Conservation (phyloP, 2,113 vertebrate genomes). For the Etheostoma spectabile region DNA sequence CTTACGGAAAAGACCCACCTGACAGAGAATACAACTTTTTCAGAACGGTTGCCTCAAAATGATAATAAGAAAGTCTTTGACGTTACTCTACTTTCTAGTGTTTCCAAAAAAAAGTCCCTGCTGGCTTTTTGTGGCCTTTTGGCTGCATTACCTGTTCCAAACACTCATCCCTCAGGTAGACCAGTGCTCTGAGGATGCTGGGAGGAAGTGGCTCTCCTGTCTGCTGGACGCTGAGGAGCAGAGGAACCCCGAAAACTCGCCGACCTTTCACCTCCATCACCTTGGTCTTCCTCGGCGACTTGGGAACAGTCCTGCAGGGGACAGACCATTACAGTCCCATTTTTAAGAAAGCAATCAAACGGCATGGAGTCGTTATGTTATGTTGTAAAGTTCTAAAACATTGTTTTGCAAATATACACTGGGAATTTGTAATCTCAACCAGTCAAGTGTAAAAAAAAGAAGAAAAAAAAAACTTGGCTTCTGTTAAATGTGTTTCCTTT, state of each 20-base stretch:
- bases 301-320: slow-evolving; percentile 87
- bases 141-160: slow-evolving; percentile 84
- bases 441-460: slow-evolving; percentile 5
- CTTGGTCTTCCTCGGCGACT: slow-evolving; percentile 84
- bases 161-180: slow-evolving; percentile 86
- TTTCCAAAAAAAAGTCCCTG: not conserved
- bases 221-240: slow-evolving; percentile 85
- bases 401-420: slow-evolving; percentile 13
- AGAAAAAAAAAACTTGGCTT: slow-evolving; percentile 21
- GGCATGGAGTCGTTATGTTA: not conserved
- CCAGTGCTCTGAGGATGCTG: slow-evolving; percentile 87
- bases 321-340: not conserved
- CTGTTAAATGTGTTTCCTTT: slow-evolving; percentile 33
- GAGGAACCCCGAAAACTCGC: slow-evolving; percentile 89
- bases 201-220: slow-evolving; percentile 87
- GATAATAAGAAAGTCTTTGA: not conserved
- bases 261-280: slow-evolving; percentile 84
- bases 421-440: slow-evolving; percentile 26
- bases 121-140: not conserved
- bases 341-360: not conserved
- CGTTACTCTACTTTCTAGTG: no score
- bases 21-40: not conserved
- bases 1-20: slow-evolving; percentile 92
- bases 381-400: slow-evolving; percentile 3
- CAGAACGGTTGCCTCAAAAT: not conserved